A percentile compares a stretch with the other conserved stretches of the same genome.
phyloP scores from a whole-genome alignment of 2,888 invertebrate species.

The Lutraria lutraria region DNA sequence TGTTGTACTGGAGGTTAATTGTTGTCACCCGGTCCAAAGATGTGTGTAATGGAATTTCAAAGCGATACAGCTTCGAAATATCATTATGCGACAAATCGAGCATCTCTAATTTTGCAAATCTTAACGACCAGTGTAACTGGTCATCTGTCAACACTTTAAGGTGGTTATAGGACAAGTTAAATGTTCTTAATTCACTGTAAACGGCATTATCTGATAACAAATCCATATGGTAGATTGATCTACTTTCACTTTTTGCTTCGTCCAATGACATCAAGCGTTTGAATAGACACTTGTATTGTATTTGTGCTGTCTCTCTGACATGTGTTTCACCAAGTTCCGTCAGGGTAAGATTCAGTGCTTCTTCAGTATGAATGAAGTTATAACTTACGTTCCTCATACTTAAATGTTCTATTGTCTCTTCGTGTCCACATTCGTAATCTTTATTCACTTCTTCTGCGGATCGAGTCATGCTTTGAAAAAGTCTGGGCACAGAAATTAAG shows the following conservation, averaged over 20 bases:
- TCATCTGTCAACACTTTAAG: constrained; percentile 65
- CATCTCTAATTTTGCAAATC: constrained; percentile 73
- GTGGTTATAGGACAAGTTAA: constrained; percentile 66
- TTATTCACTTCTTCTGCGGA: constrained; percentile 55
- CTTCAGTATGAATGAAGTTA: constrained; percentile 44
- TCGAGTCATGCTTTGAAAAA: constrained; percentile 39
- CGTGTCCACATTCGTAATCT: constrained; percentile 71
- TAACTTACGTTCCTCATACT: constrained; percentile 62
- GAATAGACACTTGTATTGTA: constrained; percentile 67
- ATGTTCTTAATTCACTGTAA: constrained; percentile 70
- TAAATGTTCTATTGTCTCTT: constrained; percentile 59
- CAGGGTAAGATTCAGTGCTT: constrained; percentile 29
- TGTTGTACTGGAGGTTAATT: constrained; percentile 72
- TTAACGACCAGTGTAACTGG: constrained; percentile 71
- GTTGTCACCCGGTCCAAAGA: constrained; percentile 52
- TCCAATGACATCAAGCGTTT: constrained; percentile 67
- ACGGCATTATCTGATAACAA: constrained; percentile 67
- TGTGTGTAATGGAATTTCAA: constrained; percentile 59
- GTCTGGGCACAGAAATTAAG: constrained; percentile 33
- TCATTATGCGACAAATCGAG: constrained; percentile 77
- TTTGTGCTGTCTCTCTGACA: constrained; percentile 53
- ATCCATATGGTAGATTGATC: constrained; percentile 70
- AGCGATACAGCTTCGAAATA: constrained; percentile 71
- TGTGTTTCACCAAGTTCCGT: constrained; percentile 57
- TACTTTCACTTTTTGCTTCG: constrained; percentile 64